phyloP scores from a whole-genome alignment of 2,888 invertebrate genomes.

The Onthophagus sagittarius region DNA sequence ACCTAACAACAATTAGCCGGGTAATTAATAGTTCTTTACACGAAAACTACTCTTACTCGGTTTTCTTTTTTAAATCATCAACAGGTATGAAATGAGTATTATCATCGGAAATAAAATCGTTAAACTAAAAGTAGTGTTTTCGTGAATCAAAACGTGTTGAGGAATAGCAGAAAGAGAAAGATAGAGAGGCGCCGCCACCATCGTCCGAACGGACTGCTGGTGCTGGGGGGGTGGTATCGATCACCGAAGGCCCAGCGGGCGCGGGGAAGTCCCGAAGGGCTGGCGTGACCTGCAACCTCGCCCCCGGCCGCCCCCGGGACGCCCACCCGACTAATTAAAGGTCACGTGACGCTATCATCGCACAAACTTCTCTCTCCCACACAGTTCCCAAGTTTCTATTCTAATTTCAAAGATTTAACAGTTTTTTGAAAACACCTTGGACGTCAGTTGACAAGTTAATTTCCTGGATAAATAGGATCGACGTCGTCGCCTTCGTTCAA shows the following conservation, averaged over 20 bases:
- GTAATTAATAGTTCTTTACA: not conserved
- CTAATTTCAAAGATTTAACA: too few species aligned
- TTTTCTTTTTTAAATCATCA: too few species aligned
- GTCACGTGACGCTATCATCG: conserved; percentile 42
- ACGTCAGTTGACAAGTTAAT: too few species aligned
- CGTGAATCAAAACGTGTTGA: not conserved
- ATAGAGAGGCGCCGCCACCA: not conserved
- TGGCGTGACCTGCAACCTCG: conserved; percentile 45
- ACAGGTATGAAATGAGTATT: too few species aligned
- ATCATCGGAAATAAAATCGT: not conserved
- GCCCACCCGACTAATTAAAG: conserved; percentile 42
- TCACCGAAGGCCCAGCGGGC: conserved; percentile 31
- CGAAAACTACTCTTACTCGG: too few species aligned
- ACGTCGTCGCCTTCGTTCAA: not conserved
- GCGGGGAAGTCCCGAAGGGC: conserved; percentile 40
- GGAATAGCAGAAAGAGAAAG: not conserved
- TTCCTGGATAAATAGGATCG: not conserved
- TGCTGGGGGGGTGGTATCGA: conserved; percentile 31
- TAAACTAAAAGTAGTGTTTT: too few species aligned
- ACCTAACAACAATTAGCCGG: not conserved
- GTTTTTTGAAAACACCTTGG: too few species aligned
- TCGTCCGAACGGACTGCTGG: not conserved
- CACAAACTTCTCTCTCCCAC: not conserved
- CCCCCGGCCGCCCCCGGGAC: conserved; percentile 33
- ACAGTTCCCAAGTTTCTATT: not conserved